Evolutionary conservation across 2,888 invertebrate genomes (phyloP), one percentile per base, ranked within the genome.

Genomic region (Noctua janthina): DNA sequence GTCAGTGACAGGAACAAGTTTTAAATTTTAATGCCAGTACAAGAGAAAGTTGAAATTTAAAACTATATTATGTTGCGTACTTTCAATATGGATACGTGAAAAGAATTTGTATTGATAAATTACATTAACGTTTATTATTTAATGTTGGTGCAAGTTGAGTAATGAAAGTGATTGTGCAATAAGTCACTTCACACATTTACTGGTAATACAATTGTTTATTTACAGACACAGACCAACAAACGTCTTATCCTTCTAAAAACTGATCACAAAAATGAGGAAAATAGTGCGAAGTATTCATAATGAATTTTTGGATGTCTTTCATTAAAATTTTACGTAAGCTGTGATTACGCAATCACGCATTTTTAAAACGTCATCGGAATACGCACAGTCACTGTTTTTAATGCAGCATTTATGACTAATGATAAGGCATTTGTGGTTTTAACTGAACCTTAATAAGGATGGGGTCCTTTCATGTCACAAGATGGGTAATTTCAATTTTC

Each of bases 1-100:
- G 79, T 93, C 93, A 94, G 90, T 93, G 94, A 92, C 87, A 92
- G 93, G 94, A 96, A 96, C 97, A 95, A 96, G 96, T 96, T 96
- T 96, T 93, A 95, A 96, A 97, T 96, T 95, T 96, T 94, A 96
- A 96, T 96, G 95, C 87, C 92, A 85, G 89, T 87, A 85, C 92
- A 86, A 93, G 96, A 94, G 96, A 97, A 97, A 96, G 97, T 95
- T 90, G 90, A 81, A 89, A 85, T 89, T 90, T 90, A 87, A 93
- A 93, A 91, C 90, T 90, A 90, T 92, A 68, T 46, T 91, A 91
- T 92, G 92, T 92, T 92, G 92, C 93, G 88, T 29, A 92, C 95
- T 95, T 95, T 95, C 93, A 83, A 91, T 91, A 90, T 88, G 88
- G 88, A 89, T 90, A 92, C 93, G 94, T 94, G 94, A 91, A 89